Percentiles rank a stretch among this genome's conserved stretches.
Conservation (phyloP, 2,888 invertebrate species). For the Luperina nickerlii region DNA sequence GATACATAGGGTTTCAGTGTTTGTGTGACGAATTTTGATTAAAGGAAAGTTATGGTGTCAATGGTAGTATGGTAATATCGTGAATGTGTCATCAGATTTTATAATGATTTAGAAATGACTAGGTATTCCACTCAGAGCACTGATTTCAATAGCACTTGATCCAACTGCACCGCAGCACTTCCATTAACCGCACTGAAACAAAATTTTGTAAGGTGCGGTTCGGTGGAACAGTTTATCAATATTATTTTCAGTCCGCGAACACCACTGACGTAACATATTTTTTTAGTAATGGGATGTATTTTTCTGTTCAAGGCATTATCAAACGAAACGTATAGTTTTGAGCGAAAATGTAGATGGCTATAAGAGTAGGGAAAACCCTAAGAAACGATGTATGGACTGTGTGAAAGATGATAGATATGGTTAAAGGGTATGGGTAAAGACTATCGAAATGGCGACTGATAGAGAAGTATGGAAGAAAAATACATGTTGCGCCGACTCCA, state of each 20-base stretch:
- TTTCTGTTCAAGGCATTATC: neutral
- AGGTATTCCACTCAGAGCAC: neutral
- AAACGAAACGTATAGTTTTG: neutral
- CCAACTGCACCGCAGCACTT: neutral
- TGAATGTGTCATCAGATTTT: slow-evolving; percentile 8
- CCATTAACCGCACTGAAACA: neutral
- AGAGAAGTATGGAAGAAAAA: no score
- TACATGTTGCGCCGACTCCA: no score
- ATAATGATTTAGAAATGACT: slow-evolving; percentile 17
- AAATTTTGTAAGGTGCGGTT: neutral
- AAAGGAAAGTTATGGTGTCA: slow-evolving; percentile 31
- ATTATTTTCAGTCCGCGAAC: neutral
- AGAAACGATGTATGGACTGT: neutral
- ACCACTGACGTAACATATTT: neutral
- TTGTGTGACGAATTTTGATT: slow-evolving; percentile 37
- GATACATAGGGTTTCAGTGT: slow-evolving; percentile 37
- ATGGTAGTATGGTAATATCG: slow-evolving; percentile 5
- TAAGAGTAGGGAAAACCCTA: no score
- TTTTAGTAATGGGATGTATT: neutral
- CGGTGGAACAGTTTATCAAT: neutral
- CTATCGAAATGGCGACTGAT: no score
- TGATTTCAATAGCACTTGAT: neutral
- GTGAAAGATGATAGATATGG: neutral
- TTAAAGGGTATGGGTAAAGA: no score
- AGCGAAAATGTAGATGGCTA: no score